Conservation (phyloP, 1,140 invertebrate genomes). For the Aleiodes sp. region DNA sequence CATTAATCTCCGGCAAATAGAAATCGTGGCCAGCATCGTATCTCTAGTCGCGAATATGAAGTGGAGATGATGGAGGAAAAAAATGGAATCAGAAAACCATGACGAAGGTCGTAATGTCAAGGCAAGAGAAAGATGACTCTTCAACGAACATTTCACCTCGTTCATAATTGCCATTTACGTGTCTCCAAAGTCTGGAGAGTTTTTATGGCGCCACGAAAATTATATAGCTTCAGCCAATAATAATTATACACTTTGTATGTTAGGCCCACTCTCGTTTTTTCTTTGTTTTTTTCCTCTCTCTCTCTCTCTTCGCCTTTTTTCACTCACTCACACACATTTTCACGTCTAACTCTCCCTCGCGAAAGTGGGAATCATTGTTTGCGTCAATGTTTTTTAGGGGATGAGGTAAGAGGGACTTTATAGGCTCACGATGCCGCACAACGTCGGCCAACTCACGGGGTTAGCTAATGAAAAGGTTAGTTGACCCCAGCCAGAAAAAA, state of each 20-base stretch:
- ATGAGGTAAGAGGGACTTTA: not conserved
- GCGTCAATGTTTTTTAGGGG: constrained; percentile 57
- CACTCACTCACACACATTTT: constrained; percentile 21
- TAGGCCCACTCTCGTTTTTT: constrained; percentile 45
- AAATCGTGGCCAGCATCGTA: not conserved
- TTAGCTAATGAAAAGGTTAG: constrained; percentile 66
- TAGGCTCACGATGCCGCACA: constrained; percentile 38
- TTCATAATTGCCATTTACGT: constrained; percentile 45
- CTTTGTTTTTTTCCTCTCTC: constrained; percentile 32
- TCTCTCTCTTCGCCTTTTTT: no score
- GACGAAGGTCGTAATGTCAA: not conserved
- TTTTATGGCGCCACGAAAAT: constrained; percentile 60
- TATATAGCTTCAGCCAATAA: constrained; percentile 52
- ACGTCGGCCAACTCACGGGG: constrained; percentile 43
- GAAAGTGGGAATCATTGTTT: constrained; percentile 40
- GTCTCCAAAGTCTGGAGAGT: constrained; percentile 45
- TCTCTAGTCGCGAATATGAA: no score
- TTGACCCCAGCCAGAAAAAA: constrained; percentile 58
- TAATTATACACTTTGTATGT: constrained; percentile 55
- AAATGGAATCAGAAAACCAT: not conserved
- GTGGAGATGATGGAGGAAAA: no score
- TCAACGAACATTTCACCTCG: constrained; percentile 29
- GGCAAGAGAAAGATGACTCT: not conserved
- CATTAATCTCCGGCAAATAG: not conserved
- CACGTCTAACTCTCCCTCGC: constrained; percentile 14